phyloP scores from a whole-genome alignment of 2,888 invertebrate species.

The Iselma pallidipennis region DNA sequence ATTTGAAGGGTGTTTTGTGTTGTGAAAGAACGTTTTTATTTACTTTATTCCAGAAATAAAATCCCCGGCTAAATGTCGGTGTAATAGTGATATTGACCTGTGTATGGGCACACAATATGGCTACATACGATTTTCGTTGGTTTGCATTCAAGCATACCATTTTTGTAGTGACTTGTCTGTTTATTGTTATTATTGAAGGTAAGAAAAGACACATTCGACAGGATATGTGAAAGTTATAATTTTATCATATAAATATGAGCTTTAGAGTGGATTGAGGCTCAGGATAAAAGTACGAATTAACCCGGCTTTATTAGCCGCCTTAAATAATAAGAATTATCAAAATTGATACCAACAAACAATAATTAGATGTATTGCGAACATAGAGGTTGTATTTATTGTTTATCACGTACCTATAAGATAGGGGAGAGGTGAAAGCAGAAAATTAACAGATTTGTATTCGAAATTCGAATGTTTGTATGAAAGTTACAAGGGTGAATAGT shows the following conservation, averaged over 20 bases:
- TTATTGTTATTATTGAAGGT: conserved; percentile 18
- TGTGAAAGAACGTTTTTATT: no score
- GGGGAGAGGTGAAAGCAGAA: neutral
- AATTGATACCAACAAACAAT: neutral
- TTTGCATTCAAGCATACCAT: conserved; percentile 29
- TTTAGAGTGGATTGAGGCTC: no score
- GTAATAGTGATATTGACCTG: conserved; percentile 42
- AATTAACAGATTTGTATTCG: neutral
- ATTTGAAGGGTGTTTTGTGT: conserved; percentile 6
- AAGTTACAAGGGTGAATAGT: no score
- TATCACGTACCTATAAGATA: neutral
- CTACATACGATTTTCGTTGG: conserved; percentile 31
- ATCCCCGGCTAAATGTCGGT: conserved; percentile 33
- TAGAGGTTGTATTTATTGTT: neutral
- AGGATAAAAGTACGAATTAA: no score
- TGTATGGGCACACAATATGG: conserved; percentile 41
- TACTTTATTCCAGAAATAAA: conserved; percentile 17
- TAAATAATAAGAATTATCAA: no score
- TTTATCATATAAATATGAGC: conserved; percentile 1
- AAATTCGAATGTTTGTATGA: no score
- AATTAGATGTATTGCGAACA: neutral
- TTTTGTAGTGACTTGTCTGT: conserved; percentile 23
- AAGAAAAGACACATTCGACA: conserved; percentile 4
- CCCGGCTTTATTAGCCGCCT: no score
- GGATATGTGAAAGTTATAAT: conserved; percentile 19